Conservation (phyloP, 2,888 invertebrate genomes). For the Sussaba pulchella region DNA sequence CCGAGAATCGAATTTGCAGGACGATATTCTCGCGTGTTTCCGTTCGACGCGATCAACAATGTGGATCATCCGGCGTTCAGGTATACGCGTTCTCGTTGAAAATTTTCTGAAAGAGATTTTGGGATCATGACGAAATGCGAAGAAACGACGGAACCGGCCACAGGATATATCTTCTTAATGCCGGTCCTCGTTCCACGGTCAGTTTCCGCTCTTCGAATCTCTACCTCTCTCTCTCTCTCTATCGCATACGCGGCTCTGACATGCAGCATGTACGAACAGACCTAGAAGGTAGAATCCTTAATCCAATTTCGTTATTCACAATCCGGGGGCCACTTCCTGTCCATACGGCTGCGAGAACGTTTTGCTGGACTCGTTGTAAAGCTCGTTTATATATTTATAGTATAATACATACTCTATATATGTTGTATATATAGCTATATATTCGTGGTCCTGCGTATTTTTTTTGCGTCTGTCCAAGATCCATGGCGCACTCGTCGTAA, state of each 20-base stretch:
- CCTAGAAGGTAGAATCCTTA: constrained; percentile 63
- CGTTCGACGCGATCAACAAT: constrained; percentile 25
- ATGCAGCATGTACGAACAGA: no score
- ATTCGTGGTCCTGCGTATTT: not conserved
- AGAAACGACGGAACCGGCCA: constrained; percentile 4
- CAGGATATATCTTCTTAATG: constrained; percentile 32
- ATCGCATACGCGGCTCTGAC: no score
- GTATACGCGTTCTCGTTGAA: not conserved
- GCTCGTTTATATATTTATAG: constrained; percentile 35
- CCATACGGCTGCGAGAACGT: constrained; percentile 74
- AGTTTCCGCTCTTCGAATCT: constrained; percentile 44
- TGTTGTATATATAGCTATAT: no score
- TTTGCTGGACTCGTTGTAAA: constrained; percentile 35
- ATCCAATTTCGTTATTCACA: constrained; percentile 80
- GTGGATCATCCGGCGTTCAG: constrained; percentile 6
- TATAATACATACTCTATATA: no score
- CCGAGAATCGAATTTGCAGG: constrained; percentile 32
- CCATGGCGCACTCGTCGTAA: constrained; percentile 68
- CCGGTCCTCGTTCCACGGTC: constrained; percentile 37
- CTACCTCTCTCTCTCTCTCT: no score
- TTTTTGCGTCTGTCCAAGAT: constrained; percentile 25
- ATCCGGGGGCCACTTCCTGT: constrained; percentile 79
- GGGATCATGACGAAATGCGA: constrained; percentile 44
- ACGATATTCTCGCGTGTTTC: constrained; percentile 25
- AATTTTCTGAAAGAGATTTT: constrained; percentile 7